phyloP scores from a whole-genome alignment of 1,140 invertebrate species.

The Lepidurus apus region DNA sequence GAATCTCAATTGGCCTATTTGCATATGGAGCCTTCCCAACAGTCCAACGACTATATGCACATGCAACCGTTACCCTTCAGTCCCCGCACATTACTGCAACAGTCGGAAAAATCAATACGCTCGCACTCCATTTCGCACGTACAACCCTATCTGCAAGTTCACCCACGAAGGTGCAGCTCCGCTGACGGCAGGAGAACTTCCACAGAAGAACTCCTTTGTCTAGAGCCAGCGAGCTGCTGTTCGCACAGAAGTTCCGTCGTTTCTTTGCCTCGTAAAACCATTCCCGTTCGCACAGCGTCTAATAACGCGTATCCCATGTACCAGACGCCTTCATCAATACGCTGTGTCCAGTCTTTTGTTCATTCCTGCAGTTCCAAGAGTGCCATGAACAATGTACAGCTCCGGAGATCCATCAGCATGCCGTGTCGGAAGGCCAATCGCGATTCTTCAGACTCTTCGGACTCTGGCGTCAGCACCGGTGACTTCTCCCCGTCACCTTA shows the following conservation, averaged over 20 bases:
- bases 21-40: not conserved
- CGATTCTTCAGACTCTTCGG: slow-evolving; percentile 32
- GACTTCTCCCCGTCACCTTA: slow-evolving; percentile 8
- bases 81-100: slow-evolving; percentile 18
- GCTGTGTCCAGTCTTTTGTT: slow-evolving; percentile 5
- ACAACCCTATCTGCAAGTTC: not conserved
- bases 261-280: not conserved
- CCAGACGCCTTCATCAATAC: slow-evolving; percentile 16
- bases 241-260: not conserved
- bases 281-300: not conserved
- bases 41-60: slow-evolving; percentile 24
- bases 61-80: slow-evolving; percentile 32
- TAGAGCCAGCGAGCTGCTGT: slow-evolving; percentile 11
- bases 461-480: slow-evolving; percentile 31
- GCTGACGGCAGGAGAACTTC: not conserved
- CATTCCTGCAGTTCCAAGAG: slow-evolving; percentile 20
- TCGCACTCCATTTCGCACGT: slow-evolving; percentile 3
- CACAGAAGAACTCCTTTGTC: not conserved
- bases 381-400: slow-evolving; percentile 26
- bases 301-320: slow-evolving; percentile 3
- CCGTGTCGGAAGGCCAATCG: slow-evolving; percentile 33
- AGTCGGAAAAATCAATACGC: not conserved
- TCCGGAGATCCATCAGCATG: slow-evolving; percentile 33
- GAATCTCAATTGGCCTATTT: not conserved
- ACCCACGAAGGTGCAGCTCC: not conserved